Base-by-base conservation (phyloP, 2,797 vertebrate species). In the Naso thynnoides region DNA sequence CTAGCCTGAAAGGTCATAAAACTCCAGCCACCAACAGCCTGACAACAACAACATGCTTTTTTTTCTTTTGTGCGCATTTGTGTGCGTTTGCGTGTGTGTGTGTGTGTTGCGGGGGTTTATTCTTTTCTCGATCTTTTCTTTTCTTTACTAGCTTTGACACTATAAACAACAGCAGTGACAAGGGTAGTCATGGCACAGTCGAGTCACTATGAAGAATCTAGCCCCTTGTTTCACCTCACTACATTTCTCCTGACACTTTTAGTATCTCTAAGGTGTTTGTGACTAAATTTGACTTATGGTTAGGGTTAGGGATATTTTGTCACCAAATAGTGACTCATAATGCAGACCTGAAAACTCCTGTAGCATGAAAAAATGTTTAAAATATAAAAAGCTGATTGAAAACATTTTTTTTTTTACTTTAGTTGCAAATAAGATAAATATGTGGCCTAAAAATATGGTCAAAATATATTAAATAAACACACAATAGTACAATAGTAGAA, bases 1-100 rank as follows among this genome's bases (percentile, higher is more conserved):
- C 76, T 27, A 60, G 74, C 70, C 79, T 78, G 75, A 84, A 59
- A 85, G 79, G 79, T 86, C 86, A 88, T 91, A 83, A 90, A 87
- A 87, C 78, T 57, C 60, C 63, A 64, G 36, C 62, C 81, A 76
- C 85, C 70, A 79, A 85, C 62, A 72, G 53, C 61, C 56, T 60
- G 65, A 82, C 76, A 82, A 73, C 52, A 82, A 78, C 9, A 88
- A 79, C 29, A 82, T n/a, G 63, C 15, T 8, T 14, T 26, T 77
- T 45, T 58, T 24, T 73, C 42, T 60, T 36, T 8, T 36, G 33
- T 36, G 33, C 4, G 33, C 8, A 10, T 10, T n/a, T n/a, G n/a
- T n/a, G n/a, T n/a, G n/a, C n/a, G n/a, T n/a, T n/a, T n/a, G n/a
- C n/a, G n/a, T n/a, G n/a, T n/a, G n/a, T n/a, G n/a, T n/a, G n/a